phyloP scores from a whole-genome alignment of 2,888 invertebrate genomes.

The Balanococcus diminutus region DNA sequence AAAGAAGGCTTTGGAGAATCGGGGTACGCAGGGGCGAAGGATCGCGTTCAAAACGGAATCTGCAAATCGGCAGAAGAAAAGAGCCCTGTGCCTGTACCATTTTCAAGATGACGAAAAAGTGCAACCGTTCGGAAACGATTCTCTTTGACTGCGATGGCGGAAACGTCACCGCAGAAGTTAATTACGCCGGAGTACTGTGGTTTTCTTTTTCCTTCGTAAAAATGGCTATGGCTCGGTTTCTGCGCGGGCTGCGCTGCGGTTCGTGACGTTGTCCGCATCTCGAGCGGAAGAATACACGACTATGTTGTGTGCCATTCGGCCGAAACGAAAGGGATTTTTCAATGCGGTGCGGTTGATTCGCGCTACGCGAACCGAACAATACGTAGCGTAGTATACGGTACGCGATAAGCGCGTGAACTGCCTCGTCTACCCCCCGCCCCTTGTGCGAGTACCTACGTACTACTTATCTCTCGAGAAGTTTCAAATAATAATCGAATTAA shows the following conservation, averaged over 20 bases:
- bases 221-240: too few relatives aligned
- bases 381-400: background rate
- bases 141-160: conserved; percentile 7
- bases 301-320: too few relatives aligned
- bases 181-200: background rate
- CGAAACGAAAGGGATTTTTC: too few relatives aligned
- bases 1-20: too few relatives aligned
- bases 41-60: background rate
- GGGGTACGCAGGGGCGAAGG: too few relatives aligned
- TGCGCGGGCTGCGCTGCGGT: too few relatives aligned
- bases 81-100: background rate
- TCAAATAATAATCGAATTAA: conserved; percentile 52
- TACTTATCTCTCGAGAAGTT: background rate
- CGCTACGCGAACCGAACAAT: too few relatives aligned
- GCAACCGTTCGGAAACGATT: conserved; percentile 5
- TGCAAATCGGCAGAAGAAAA: background rate
- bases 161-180: conserved; percentile 14
- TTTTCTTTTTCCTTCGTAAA: too few relatives aligned
- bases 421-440: background rate
- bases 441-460: too few relatives aligned
- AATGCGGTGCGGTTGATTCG: too few relatives aligned
- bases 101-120: background rate
- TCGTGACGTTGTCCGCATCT: too few relatives aligned
- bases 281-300: too few relatives aligned
- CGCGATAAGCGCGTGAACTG: background rate